phyloP scores from a whole-genome alignment of 2,888 invertebrate species.

The Tetheella fluctuosa region DNA sequence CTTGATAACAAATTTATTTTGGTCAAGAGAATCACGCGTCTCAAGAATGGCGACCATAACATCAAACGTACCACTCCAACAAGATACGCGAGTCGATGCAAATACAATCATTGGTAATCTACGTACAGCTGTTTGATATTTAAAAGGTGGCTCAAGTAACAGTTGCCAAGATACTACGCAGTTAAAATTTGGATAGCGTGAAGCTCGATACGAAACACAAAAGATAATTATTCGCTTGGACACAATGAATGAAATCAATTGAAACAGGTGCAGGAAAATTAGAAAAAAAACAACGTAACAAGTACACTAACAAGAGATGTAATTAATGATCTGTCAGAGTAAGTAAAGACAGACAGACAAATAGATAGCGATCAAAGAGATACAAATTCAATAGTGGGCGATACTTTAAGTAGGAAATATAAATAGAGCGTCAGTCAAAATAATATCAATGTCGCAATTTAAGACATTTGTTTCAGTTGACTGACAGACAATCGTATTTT shows the following conservation, averaged over 20 bases:
- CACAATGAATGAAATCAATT: slow-evolving; percentile 38
- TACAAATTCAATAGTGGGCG: slow-evolving; percentile 48
- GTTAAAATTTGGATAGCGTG: slow-evolving; percentile 41
- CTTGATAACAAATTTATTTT: slow-evolving; percentile 54
- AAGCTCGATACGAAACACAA: slow-evolving; percentile 43
- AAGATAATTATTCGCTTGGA: slow-evolving; percentile 50
- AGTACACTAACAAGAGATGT: slow-evolving; percentile 23
- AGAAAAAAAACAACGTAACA: slow-evolving; percentile 20
- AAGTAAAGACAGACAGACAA: slow-evolving; percentile 43
- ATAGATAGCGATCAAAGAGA: slow-evolving; percentile 35
- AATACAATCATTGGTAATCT: slow-evolving; percentile 4
- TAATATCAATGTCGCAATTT: slow-evolving; percentile 50
- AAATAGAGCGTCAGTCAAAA: slow-evolving; percentile 58
- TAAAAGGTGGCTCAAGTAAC: slow-evolving; percentile 24
- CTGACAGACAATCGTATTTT: slow-evolving; percentile 62
- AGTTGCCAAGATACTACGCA: slow-evolving; percentile 51
- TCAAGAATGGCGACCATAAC: slow-evolving; percentile 8
- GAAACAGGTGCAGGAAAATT: slow-evolving; percentile 21
- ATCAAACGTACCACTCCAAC: slow-evolving; percentile 23
- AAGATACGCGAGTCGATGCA: slow-evolving; percentile 29
- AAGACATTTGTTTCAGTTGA: slow-evolving; percentile 39
- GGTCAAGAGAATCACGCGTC: slow-evolving; percentile 48
- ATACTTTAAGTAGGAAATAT: slow-evolving; percentile 42
- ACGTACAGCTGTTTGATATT: slow-evolving; percentile 20
- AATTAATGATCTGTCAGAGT: slow-evolving; percentile 46